phyloP scores from a whole-genome alignment of 2,113 vertebrate species.

The Hucho hucho region DNA sequence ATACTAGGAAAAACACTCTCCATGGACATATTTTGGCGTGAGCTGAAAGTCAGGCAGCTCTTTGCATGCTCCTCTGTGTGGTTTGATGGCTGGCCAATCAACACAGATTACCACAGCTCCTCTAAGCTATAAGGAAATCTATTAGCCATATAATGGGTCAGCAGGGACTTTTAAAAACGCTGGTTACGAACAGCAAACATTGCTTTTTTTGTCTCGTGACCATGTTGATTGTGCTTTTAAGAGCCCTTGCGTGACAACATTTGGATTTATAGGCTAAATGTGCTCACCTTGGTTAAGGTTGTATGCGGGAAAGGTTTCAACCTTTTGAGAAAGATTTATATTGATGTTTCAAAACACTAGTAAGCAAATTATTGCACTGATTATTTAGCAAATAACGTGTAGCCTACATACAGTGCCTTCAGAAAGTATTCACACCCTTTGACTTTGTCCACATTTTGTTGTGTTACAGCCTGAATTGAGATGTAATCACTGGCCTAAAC shows the following conservation, averaged over 20 bases:
- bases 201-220: slow-evolving; percentile 3
- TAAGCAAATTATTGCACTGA: too few relatives aligned
- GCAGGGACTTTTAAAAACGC: slow-evolving; percentile 24
- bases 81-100: slow-evolving; percentile 59
- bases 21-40: slow-evolving; percentile 49
- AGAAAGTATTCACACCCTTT: too few relatives aligned
- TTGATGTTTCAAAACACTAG: too few relatives aligned
- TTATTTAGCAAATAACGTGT: too few relatives aligned
- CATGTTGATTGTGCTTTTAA: slow-evolving; percentile 17
- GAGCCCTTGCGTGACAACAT: neutral
- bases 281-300: too few relatives aligned
- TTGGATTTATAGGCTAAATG: too few relatives aligned
- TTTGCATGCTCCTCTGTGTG: slow-evolving; percentile 50
- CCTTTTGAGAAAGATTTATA: too few relatives aligned
- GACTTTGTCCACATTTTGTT: too few relatives aligned
- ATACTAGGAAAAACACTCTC: slow-evolving; percentile 35
- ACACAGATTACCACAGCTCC: slow-evolving; percentile 48
- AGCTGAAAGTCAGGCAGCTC: slow-evolving; percentile 53
- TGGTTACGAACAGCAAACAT: slow-evolving; percentile 24
- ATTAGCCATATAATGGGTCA: slow-evolving; percentile 46
- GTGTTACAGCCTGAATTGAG: too few relatives aligned
- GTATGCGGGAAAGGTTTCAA: too few relatives aligned
- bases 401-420: too few relatives aligned
- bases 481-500: too few relatives aligned
- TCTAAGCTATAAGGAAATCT: slow-evolving; percentile 49